Base-by-base conservation (phyloP, 2,888 invertebrate genomes). In the Belgica antarctica region DNA sequence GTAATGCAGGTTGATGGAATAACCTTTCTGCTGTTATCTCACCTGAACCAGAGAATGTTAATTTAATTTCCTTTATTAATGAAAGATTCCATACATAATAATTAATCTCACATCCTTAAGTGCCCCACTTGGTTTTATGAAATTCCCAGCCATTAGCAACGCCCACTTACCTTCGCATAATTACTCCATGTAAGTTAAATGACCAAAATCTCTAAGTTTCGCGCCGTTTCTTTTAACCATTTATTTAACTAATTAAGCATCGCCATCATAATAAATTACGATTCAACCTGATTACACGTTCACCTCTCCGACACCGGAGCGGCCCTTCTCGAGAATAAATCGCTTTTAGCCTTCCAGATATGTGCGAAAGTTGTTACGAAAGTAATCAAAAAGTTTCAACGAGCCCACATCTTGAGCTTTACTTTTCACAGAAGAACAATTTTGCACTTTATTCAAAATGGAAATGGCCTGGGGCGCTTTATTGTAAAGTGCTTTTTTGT, bases 191-290 rank as follows among this genome's bases (percentile, higher is more conserved):
- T 10, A 63, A 63, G 63, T 63, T 63, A 63, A 63, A 63, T 63
- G 63, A 63, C 63, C 63, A 36, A 52, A 63, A 63, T 63, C 63
- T 41, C 22, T 22, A 52, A 52, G 34, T 24, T 63, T 31, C 63
- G 41, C 63, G 63, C 63, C 63, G 41, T 63, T 63, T 63, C 63
- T 36, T 63, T 36, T 41, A 25, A 63, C 63, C 63, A 63, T 63
- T 63, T 63, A 63, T 63, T 36, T 36, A 34, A 62, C 19, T 62
- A 62, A 34, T 63, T 36, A 28, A 61, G 61, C 34, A 31, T 31
- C 7, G 34, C 34, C 12, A 17, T 17, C 52, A 17, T n/a, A 12
- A 52, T 52, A 52, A 52, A 52, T 52, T 52, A 52, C 5, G 22
- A 46, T 10, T 46, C 15, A 8, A 46, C 4, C 52, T 52, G 52